Conservation (phyloP, 2,888 invertebrate species). For the Dryomyza anilis region DNA sequence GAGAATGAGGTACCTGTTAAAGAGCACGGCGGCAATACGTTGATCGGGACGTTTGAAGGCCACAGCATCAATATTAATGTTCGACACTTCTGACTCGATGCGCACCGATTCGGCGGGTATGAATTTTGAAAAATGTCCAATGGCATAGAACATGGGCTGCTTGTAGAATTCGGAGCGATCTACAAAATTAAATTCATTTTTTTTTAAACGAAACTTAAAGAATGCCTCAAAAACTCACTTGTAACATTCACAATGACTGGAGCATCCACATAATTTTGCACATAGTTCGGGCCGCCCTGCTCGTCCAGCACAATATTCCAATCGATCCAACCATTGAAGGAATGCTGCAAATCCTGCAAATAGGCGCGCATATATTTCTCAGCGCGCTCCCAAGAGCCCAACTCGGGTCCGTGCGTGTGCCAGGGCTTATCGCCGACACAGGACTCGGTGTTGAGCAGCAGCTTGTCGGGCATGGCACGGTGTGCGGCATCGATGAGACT, state of each 20-base stretch:
- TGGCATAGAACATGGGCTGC: slow-evolving; percentile 85
- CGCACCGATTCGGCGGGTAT: slow-evolving; percentile 67
- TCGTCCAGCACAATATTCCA: slow-evolving; percentile 87
- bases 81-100: slow-evolving; percentile 50
- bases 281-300: slow-evolving; percentile 79
- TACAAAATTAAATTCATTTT: slow-evolving; percentile 24
- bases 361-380: slow-evolving; percentile 73
- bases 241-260: slow-evolving; percentile 66
- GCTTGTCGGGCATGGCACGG: slow-evolving; percentile 69
- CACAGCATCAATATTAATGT: slow-evolving; percentile 55
- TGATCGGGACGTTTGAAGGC: slow-evolving; percentile 66
- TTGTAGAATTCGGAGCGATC: slow-evolving; percentile 77
- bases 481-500: slow-evolving; percentile 68
- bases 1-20: slow-evolving; percentile 63
- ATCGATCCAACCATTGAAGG: slow-evolving; percentile 85
- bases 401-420: slow-evolving; percentile 65
- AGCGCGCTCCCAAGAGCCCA: slow-evolving; percentile 80
- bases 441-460: slow-evolving; percentile 83
- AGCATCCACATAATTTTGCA: slow-evolving; percentile 70
- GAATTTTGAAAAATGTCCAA: slow-evolving; percentile 82
- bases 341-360: slow-evolving; percentile 76
- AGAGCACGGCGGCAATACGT: slow-evolving; percentile 63
- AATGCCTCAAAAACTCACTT: slow-evolving; percentile 39
- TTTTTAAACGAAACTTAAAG: not conserved
- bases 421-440: slow-evolving; percentile 68